phyloP scores from a whole-genome alignment of 2,797 vertebrate species.

The Uromys caudimaculatus region DNA sequence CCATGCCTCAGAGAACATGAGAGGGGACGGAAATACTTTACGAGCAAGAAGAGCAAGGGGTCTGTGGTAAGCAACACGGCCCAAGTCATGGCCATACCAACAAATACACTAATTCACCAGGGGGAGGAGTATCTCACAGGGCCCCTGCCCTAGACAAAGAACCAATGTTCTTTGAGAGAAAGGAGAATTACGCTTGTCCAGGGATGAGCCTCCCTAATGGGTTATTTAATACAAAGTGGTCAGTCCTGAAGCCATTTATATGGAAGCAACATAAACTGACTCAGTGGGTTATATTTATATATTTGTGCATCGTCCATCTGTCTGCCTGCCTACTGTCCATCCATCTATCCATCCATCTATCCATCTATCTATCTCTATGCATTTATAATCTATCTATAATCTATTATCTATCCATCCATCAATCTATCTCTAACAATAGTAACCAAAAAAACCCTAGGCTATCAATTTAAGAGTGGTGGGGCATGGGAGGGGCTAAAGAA shows the following conservation, averaged over 20 bases:
- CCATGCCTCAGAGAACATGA: background rate
- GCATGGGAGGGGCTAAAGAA: background rate
- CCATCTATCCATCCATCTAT: background rate
- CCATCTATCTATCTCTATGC: no score
- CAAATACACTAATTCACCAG: background rate
- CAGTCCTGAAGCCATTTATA: background rate
- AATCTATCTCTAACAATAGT: background rate
- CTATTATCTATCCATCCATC: background rate
- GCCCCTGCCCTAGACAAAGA: background rate
- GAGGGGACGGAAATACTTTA: background rate
- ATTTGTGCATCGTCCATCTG: background rate
- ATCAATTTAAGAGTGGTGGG: background rate
- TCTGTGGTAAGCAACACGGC: background rate
- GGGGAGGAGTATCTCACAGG: background rate
- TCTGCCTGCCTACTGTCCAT: background rate
- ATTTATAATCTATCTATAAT: background rate
- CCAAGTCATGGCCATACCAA: background rate
- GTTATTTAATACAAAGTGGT: background rate
- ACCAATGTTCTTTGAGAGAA: background rate
- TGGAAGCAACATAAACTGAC: background rate
- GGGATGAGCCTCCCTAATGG: background rate
- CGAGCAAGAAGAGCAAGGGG: background rate
- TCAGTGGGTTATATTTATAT: background rate
- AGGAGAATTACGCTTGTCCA: background rate
- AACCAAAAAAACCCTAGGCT: background rate